Percentiles rank a stretch among this genome's conserved stretches.
phyloP scores from a whole-genome alignment of 2,888 invertebrate species.

The Stenchaetothrips biformis region DNA sequence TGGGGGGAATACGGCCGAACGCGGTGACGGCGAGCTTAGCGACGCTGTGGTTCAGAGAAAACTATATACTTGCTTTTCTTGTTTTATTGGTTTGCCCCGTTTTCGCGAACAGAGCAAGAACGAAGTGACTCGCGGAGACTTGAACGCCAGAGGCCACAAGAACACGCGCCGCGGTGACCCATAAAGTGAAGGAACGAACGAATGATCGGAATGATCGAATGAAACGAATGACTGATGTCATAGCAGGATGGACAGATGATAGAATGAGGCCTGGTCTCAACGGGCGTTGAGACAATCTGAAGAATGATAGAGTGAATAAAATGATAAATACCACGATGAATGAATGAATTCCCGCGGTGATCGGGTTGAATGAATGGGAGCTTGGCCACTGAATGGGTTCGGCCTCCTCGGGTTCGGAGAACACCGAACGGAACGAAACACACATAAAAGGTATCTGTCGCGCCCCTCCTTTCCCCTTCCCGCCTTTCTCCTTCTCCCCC shows the following conservation, averaged over 20 bases:
- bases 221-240: not conserved
- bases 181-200: not conserved
- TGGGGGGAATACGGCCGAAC: too few relatives aligned
- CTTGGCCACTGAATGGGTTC: not conserved
- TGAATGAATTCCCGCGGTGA: not conserved
- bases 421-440: not conserved
- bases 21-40: too few relatives aligned
- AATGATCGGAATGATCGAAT: not conserved
- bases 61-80: too few relatives aligned
- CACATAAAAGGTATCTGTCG: conserved; percentile 12
- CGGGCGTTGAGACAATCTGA: too few relatives aligned
- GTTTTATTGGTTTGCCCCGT: too few relatives aligned
- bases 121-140: too few relatives aligned
- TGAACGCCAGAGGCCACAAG: too few relatives aligned
- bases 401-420: not conserved
- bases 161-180: not conserved
- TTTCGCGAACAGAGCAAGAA: too few relatives aligned
- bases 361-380: not conserved
- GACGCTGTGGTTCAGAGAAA: too few relatives aligned
- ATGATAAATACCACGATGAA: not conserved
- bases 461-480: not conserved
- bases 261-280: not conserved
- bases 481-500: not conserved
- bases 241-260: not conserved
- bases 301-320: not conserved